phyloP scores from a whole-genome alignment of 2,888 invertebrate genomes.

The Keiferia lycopersicella region DNA sequence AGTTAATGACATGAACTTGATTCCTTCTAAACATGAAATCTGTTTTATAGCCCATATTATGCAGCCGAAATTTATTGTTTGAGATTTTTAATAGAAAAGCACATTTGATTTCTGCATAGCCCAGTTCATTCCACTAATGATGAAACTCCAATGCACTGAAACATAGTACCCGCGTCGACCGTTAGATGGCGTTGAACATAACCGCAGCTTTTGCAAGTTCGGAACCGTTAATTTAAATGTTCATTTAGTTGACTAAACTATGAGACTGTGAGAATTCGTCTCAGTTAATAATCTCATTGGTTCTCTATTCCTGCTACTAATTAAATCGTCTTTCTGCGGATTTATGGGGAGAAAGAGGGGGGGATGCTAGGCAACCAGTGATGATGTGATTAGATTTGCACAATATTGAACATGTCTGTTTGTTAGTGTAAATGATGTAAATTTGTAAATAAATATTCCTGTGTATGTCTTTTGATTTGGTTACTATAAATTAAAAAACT shows the following conservation, averaged over 20 bases:
- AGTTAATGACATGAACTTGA: too few species aligned
- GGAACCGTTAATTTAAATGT: conserved; percentile 2
- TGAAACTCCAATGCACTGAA: not conserved
- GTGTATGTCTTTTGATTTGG: too few species aligned
- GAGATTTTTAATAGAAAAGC: too few species aligned
- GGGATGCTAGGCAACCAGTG: not conserved
- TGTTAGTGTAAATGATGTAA: not conserved
- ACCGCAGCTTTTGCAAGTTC: conserved; percentile 16
- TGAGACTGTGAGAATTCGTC: conserved; percentile 4
- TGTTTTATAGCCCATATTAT: too few species aligned
- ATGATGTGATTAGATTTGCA: not conserved
- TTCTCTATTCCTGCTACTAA: conserved; percentile 28
- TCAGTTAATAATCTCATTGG: conserved; percentile 18
- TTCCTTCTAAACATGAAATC: too few species aligned
- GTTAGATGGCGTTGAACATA: not conserved
- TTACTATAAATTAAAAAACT: too few species aligned
- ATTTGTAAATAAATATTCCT: too few species aligned
- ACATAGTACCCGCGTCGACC: not conserved
- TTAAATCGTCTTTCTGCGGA: conserved; percentile 1
- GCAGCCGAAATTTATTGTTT: too few species aligned
- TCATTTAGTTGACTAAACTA: conserved; percentile 6
- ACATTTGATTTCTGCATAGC: too few species aligned
- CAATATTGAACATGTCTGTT: not conserved
- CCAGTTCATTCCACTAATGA: not conserved
- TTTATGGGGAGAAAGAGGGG: not conserved